Evolutionary conservation across 30 jellyfish, hydroid and myxozoan species (phyloP).

Genomic region (Turritopsis rubra): DNA sequence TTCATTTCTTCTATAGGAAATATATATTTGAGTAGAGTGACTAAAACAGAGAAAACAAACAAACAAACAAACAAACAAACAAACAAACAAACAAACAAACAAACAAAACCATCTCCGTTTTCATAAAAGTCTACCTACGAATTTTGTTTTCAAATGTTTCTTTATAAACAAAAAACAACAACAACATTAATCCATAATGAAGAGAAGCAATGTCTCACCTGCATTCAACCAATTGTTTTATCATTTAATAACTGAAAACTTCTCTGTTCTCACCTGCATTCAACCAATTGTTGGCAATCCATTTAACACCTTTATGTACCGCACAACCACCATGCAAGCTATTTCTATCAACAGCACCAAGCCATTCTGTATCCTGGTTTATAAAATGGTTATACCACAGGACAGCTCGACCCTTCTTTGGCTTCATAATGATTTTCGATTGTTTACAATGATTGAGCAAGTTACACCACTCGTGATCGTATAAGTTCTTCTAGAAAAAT

Average conservation of each 20-base stretch:
- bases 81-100: not conserved
- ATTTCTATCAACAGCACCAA: constrained; percentile 38
- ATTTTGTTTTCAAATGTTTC: no score
- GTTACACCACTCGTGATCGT: constrained; percentile 39
- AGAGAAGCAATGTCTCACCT: no score
- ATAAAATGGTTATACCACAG: constrained; percentile 39
- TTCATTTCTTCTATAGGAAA: no score
- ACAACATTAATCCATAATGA: no score
- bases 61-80: no score
- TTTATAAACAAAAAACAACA: no score
- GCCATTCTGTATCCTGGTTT: constrained; percentile 34
- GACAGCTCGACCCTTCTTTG: constrained; percentile 44
- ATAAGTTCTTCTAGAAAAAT: no score
- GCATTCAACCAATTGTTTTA: no score
- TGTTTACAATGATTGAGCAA: constrained; percentile 17
- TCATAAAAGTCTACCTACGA: no score
- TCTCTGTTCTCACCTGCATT: constrained; percentile 26
- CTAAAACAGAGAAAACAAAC: no score
- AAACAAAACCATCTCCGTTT: no score
- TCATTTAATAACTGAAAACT: not conserved
- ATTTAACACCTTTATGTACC: constrained; percentile 27
- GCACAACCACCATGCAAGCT: constrained; percentile 54
- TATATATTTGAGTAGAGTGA: no score
- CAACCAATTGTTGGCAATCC: constrained; percentile 45
- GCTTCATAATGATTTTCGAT: constrained; percentile 13